A percentile compares a stretch with the other conserved stretches of the same genome.
Conservation (phyloP, 2,113 vertebrate genomes). For the Cebidichthys violaceus region DNA sequence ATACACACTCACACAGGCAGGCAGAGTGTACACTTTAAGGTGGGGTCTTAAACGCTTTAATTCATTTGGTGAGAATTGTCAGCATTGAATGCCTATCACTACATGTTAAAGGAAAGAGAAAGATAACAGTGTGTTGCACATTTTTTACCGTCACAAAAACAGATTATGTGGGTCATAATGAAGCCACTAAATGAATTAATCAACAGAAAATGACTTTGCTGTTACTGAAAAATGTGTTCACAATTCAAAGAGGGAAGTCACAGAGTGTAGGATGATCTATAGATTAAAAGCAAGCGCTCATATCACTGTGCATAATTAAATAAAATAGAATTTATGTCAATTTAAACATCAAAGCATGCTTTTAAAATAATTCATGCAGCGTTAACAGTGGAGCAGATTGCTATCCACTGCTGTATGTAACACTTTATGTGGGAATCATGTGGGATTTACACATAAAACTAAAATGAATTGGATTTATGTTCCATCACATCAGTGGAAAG, state of each 20-base stretch:
- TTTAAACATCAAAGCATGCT: slow-evolving; percentile 22
- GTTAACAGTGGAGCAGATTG: background rate
- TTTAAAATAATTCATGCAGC: slow-evolving; percentile 8
- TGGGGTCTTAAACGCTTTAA: slow-evolving; percentile 30
- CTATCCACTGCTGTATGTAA: background rate
- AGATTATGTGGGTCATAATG: slow-evolving; percentile 16
- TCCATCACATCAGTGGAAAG: background rate
- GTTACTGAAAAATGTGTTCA: slow-evolving; percentile 17
- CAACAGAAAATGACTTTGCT: background rate
- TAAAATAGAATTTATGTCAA: background rate
- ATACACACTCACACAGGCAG: background rate
- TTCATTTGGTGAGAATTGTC: slow-evolving; percentile 6
- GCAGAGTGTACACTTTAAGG: slow-evolving; percentile 28
- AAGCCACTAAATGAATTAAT: slow-evolving; percentile 8
- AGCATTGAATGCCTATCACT: background rate
- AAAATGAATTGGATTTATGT: slow-evolving; percentile 25
- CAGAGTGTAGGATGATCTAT: background rate
- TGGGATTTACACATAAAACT: slow-evolving; percentile 26
- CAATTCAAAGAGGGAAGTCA: slow-evolving; percentile 1
- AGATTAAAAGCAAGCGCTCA: slow-evolving; percentile 1
- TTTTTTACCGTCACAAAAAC: background rate
- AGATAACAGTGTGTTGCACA: background rate
- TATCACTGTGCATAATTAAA: background rate
- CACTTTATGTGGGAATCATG: slow-evolving; percentile 13
- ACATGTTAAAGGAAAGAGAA: background rate